phyloP scores from a whole-genome alignment of 1,140 invertebrate genomes.

The Wasmannia auropunctata region DNA sequence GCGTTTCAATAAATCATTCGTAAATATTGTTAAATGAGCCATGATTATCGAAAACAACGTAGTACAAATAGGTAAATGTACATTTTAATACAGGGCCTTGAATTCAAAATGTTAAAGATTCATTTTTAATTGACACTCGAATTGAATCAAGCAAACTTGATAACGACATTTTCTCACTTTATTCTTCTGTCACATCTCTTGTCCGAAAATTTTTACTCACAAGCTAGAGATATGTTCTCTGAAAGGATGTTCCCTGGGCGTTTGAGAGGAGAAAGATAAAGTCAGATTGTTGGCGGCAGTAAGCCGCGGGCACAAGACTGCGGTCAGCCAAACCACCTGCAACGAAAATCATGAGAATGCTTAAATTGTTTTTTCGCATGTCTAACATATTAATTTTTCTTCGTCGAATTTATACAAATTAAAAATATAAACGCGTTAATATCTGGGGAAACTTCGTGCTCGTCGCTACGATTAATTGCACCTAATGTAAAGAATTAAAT shows the following conservation, averaged over 20 bases:
- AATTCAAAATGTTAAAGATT: neutral
- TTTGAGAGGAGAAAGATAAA: conserved; percentile 79
- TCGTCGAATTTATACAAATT: neutral
- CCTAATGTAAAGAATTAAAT: neutral
- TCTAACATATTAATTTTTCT: neutral
- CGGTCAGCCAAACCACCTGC: conserved; percentile 85
- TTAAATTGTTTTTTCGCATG: neutral
- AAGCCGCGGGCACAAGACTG: conserved; percentile 83
- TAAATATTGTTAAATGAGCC: conserved; percentile 8
- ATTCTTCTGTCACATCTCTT: neutral
- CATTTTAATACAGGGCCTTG: neutral
- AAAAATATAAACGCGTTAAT: neutral
- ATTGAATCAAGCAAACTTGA: neutral
- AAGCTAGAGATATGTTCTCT: conserved; percentile 79
- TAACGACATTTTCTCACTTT: neutral
- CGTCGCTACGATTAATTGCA: neutral
- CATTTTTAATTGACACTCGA: neutral
- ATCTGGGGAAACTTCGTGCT: neutral
- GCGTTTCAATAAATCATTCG: neutral
- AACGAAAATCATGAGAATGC: conserved; percentile 25
- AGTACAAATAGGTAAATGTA: neutral
- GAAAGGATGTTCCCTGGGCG: conserved; percentile 78
- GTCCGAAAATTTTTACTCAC: conserved; percentile 53
- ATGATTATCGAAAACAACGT: neutral
- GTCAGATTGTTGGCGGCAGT: conserved; percentile 84